Conservation (phyloP, 2,797 vertebrate species). For the Microcaecilia unicolor region DNA sequence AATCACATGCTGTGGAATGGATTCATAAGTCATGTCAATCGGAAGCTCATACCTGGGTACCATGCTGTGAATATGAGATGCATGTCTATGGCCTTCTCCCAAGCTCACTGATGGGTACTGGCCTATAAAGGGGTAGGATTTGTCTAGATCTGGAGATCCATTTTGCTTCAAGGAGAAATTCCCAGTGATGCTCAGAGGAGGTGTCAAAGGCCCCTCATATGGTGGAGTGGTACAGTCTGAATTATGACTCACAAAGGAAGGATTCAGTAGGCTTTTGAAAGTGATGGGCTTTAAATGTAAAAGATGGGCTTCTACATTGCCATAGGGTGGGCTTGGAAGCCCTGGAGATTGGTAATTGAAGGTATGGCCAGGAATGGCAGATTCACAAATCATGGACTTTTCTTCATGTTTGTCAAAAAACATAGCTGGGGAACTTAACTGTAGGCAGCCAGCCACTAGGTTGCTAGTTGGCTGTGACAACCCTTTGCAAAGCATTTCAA, state of each 20-base stretch:
- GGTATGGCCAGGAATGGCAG: slow-evolving; percentile 54
- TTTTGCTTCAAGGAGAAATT: slow-evolving; percentile 92
- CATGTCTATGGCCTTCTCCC: slow-evolving; percentile 62
- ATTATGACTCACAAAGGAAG: slow-evolving; percentile 66
- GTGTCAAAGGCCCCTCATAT: slow-evolving; percentile 86
- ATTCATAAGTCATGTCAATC: slow-evolving; percentile 78
- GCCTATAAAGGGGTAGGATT: slow-evolving; percentile 57
- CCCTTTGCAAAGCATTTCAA: slow-evolving; percentile 94
- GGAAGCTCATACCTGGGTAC: slow-evolving; percentile 75
- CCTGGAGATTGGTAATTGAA: slow-evolving; percentile 84
- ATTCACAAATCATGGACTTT: slow-evolving; percentile 53
- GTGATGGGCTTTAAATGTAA: slow-evolving; percentile 71
- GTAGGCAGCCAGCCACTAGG: slow-evolving; percentile 86
- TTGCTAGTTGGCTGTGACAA: slow-evolving; percentile 95
- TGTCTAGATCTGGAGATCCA: slow-evolving; percentile 79
- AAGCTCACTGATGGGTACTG: slow-evolving; percentile 70
- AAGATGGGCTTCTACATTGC: slow-evolving; percentile 80
- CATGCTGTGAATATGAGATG: slow-evolving; percentile 58
- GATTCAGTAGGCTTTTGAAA: slow-evolving; percentile 65
- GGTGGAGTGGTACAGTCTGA: slow-evolving; percentile 76
- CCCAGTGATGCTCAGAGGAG: slow-evolving; percentile 86
- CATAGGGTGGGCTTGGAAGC: slow-evolving; percentile 90
- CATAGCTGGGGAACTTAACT: slow-evolving; percentile 70
- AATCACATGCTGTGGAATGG: slow-evolving; percentile 69
- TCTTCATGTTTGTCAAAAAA: slow-evolving; percentile 76